phyloP scores from a whole-genome alignment of 2,888 invertebrate species.

The Escarpia spicata region DNA sequence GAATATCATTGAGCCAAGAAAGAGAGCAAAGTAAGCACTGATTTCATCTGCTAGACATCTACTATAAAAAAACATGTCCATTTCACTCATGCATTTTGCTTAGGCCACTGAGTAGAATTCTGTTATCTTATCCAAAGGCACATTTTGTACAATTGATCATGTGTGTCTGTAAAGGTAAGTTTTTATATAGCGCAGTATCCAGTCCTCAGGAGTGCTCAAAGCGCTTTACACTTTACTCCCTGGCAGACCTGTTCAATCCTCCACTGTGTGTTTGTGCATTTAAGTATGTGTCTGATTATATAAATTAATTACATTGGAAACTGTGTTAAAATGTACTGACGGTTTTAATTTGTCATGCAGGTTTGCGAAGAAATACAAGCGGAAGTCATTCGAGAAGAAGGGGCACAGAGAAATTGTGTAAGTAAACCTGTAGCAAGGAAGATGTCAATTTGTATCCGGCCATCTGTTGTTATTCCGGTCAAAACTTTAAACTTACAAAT shows the following conservation, averaged over 20 bases:
- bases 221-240: no score
- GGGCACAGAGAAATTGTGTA: background rate
- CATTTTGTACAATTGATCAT: background rate
- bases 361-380: background rate
- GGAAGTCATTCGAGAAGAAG: constrained; percentile 23
- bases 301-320: background rate
- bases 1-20: constrained; percentile 82
- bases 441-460: background rate
- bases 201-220: no score
- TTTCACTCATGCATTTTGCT: background rate
- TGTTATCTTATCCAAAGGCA: background rate
- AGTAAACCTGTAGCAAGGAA: background rate
- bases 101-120: background rate
- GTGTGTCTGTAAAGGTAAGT: background rate
- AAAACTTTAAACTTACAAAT: no score
- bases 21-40: constrained; percentile 13
- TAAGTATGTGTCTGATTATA: background rate
- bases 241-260: no score
- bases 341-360: constrained; percentile 82
- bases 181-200: no score
- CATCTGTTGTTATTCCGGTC: no score
- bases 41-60: background rate
- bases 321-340: constrained; percentile 64
- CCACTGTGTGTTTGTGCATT: background rate
- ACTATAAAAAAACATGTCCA: background rate